These are phyloP conservation scores for Copsychus sechellarum DNA, from an alignment of 2,113 vertebrate genomes.

Conservation along the genomic window DNA sequence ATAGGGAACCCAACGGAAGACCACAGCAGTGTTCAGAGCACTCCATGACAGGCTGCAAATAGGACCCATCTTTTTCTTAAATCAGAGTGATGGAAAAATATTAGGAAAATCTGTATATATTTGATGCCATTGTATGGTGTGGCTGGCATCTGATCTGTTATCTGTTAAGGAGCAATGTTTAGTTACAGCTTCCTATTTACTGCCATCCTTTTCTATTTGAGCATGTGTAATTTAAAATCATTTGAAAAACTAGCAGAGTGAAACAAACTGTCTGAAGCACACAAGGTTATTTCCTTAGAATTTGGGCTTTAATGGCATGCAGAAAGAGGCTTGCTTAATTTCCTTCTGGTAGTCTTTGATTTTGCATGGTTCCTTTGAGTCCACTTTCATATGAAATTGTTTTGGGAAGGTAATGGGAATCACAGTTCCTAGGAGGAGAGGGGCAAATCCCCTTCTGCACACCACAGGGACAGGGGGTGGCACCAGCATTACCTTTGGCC, in stretches of 20 bases:
- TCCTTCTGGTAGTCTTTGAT: background rate
- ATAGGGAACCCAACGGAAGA: background rate
- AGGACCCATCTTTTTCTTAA: background rate
- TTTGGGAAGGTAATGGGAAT: background rate
- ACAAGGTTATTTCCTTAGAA: conserved; percentile 4
- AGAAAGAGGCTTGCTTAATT: background rate
- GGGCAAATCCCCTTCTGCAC: accelerated
- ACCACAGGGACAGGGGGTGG: background rate
- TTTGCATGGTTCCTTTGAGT: background rate
- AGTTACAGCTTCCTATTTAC: conserved; percentile 3
- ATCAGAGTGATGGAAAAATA: background rate
- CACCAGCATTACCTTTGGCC: background rate
- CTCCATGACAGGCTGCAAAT: background rate
- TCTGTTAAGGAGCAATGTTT: background rate
- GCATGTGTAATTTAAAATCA: conserved; percentile 19
- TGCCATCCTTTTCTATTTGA: background rate
- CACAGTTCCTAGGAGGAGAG: background rate
- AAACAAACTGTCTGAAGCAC: background rate
- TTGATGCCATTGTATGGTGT: background rate
- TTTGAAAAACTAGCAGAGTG: background rate
- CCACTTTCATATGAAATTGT: background rate
- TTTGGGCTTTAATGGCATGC: background rate
- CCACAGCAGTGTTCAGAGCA: background rate
- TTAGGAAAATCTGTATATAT: background rate
- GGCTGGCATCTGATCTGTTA: background rate